Conservation (phyloP, 2,888 invertebrate species). For the Doris montereyensis region DNA sequence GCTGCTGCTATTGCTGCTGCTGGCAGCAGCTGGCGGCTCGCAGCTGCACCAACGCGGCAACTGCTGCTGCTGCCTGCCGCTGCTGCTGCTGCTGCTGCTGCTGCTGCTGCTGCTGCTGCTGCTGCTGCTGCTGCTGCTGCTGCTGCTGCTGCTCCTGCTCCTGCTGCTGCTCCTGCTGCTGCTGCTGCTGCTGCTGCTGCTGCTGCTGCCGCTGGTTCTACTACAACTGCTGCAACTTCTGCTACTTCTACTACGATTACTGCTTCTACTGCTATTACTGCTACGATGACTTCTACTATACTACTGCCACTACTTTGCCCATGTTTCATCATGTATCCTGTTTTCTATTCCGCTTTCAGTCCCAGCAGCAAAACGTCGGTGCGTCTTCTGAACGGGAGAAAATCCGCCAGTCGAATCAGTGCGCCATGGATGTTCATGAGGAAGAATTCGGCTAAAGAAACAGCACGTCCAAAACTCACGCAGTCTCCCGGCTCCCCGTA, state of each 20-base stretch:
- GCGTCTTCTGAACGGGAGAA: conserved; percentile 50
- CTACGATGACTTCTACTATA: background rate
- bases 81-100: background rate
- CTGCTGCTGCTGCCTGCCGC: too few relatives aligned
- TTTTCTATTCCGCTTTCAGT: too few relatives aligned
- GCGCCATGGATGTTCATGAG: conserved; percentile 66
- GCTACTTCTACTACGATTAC: background rate
- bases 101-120: background rate
- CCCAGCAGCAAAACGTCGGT: too few relatives aligned
- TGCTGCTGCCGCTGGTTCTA: background rate
- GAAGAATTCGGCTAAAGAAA: conserved; percentile 60
- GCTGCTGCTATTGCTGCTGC: background rate
- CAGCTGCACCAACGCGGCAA: background rate
- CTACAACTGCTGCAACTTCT: background rate
- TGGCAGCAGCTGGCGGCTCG: too few relatives aligned
- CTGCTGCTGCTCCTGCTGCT: background rate
- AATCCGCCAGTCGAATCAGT: conserved; percentile 57
- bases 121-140: background rate
- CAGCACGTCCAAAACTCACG: too few relatives aligned
- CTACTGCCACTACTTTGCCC: background rate
- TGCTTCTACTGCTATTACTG: background rate
- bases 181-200: background rate
- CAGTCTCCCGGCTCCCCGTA: too few relatives aligned
- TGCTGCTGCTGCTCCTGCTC: background rate
- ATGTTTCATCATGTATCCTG: too few relatives aligned